phyloP scores from a whole-genome alignment of 2,113 vertebrate species.

The Callaeas wilsoni region DNA sequence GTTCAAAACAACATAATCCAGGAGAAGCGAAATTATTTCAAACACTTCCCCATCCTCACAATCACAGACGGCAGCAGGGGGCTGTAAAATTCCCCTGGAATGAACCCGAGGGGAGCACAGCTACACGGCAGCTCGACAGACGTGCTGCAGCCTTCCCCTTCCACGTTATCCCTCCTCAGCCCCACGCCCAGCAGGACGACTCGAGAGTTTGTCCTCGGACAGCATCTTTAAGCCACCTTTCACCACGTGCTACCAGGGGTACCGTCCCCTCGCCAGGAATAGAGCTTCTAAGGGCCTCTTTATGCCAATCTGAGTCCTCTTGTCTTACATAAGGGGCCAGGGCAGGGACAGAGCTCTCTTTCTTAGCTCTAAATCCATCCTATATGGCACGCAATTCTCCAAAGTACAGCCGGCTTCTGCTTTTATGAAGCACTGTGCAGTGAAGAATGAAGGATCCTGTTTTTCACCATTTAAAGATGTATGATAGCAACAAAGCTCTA shows the following conservation, averaged over 20 bases:
- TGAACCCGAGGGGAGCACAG: background rate
- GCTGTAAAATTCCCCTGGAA: background rate
- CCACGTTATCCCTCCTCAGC: background rate
- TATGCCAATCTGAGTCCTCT: slow-evolving; percentile 49
- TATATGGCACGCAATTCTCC: slow-evolving; percentile 44
- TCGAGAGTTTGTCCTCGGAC: background rate
- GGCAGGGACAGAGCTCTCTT: background rate
- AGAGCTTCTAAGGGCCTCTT: slow-evolving; percentile 43
- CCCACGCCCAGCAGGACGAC: background rate
- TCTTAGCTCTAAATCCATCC: slow-evolving; percentile 34
- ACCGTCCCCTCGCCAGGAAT: background rate
- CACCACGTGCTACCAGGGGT: background rate
- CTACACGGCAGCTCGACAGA: background rate
- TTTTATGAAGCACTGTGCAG: slow-evolving; percentile 36
- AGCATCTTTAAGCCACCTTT: background rate
- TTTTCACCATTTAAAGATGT: slow-evolving; percentile 61
- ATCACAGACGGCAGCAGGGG: background rate
- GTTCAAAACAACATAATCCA: background rate
- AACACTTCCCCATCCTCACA: background rate
- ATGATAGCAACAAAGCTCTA: slow-evolving; percentile 59
- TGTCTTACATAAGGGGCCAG: slow-evolving; percentile 43
- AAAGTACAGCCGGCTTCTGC: slow-evolving; percentile 41
- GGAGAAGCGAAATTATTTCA: background rate
- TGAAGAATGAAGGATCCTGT: slow-evolving; percentile 36
- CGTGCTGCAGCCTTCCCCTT: background rate